Percentiles rank a stretch among this genome's conserved stretches.
Conservation (phyloP, 2,113 vertebrate species). For the Microcebus lehilahytsara region DNA sequence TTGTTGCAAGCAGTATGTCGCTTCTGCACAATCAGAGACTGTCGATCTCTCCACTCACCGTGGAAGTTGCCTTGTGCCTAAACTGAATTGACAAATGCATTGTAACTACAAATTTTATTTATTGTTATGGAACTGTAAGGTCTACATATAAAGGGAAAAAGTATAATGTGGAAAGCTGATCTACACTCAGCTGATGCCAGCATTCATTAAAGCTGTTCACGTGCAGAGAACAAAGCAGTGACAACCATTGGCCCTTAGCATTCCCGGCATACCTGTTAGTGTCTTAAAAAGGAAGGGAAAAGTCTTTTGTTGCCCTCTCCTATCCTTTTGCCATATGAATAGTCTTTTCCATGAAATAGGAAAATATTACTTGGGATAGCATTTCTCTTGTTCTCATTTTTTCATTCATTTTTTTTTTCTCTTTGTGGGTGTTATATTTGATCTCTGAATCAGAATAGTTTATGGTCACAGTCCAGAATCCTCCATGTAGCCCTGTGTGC, state of each 20-base stretch:
- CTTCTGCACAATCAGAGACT: constrained; percentile 99
- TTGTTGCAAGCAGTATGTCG: constrained; percentile 91
- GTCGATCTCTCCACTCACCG: constrained; percentile 91
- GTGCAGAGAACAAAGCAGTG: constrained; percentile 89
- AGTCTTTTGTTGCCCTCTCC: constrained; percentile 84
- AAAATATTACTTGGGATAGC: constrained; percentile 87
- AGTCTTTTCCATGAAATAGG: constrained; percentile 91
- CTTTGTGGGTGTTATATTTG: constrained; percentile 82
- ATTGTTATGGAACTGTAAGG: constrained; percentile 97
- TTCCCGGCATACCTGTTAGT: constrained; percentile 95
- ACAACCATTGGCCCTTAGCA: constrained; percentile 90
- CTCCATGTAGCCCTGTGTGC: constrained; percentile 68
- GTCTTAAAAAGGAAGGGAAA: constrained; percentile 95
- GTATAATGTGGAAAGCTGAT: constrained; percentile 89
- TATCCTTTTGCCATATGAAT: constrained; percentile 91
- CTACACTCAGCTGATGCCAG: constrained; percentile 89
- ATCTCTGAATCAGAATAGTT: constrained; percentile 86
- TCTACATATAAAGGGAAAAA: constrained; percentile 96
- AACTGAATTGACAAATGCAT: constrained; percentile 99
- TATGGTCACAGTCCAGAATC: constrained; percentile 80
- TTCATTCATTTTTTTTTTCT: constrained; percentile 70
- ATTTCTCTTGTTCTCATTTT: constrained; percentile 76
- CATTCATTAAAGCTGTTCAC: constrained; percentile 88
- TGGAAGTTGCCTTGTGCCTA: constrained; percentile 99
- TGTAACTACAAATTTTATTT: constrained; percentile 99